Base-by-base conservation (phyloP, 2,797 vertebrate genomes). In the Distichodus sexfasciatus region DNA sequence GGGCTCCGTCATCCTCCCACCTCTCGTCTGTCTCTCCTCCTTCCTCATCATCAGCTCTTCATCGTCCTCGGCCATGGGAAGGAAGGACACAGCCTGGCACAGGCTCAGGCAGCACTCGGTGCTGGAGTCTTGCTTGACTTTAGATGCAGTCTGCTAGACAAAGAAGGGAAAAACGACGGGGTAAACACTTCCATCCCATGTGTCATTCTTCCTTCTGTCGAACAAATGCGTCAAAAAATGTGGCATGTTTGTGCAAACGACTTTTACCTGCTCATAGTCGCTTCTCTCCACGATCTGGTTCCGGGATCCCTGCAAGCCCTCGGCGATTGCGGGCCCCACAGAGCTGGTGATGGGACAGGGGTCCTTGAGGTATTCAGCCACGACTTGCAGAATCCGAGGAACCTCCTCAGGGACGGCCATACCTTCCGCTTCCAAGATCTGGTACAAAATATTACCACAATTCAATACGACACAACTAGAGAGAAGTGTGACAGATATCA, bases 391-490 rank as follows among this genome's bases (percentile, higher is more conserved):
- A 41, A 91, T 79, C 40, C 76, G 80, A 15, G 88, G 62, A 6
- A 81, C 82, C 7, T 92, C 91, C 12, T 91, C 90, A 0, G 91
- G 89, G 70, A 90, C 85, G 0, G 74, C 14, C 61, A 87, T 24
- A 4, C 90, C 91, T 69, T 90, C 87, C 4, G 79, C 77, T 74
- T 90, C 89, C 71, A 93, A 78, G 63, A 93, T 88, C 91, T 93
- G 71, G n/a, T n/a, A n/a, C n/a, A n/a, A n/a, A n/a, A n/a, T n/a
- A n/a, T n/a, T n/a, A n/a, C n/a, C n/a, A n/a, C n/a, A 24, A 43
- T 29, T 6, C 83, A 21, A 35, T 3, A 47, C 3, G 8, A 63
- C 11, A 54, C 10, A 14, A 28, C 6, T 3, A 6, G 5, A 17
- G 33, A 48, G 7, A 21, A 24, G 19, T 31, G 5, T 24, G 1